Base-by-base conservation (phyloP, 2,888 invertebrate genomes). In the Empis stercorea region DNA sequence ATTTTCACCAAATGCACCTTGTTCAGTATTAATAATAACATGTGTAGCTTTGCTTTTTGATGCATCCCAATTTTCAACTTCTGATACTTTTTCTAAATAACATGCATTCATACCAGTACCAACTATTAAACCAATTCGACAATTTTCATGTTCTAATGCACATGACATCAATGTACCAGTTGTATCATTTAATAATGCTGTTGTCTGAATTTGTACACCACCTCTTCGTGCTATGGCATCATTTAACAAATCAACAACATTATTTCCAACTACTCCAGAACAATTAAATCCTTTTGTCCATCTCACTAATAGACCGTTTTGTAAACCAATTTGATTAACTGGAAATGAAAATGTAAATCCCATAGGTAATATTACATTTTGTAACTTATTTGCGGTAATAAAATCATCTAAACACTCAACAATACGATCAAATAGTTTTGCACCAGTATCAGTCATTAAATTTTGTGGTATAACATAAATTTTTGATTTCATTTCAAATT, bases 331-430 rank as follows among this genome's bases (percentile, higher is more conserved):
- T 68, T 95, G 95, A 52, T 74, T 71, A 55, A 93, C 76, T 1
- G 96, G 95, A 68, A 96, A 96, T 61, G 94, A 94, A 71, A 96
- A 96, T 4, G 95, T 96, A 70, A 96, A 96, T 9, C 96, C 95
- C 48, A 96, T 74, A 0, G 94, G 91, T 49, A 96, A 72, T 47
- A 79, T 73, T 58, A 87, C 80, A 30, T 78, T 71, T 54, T 79
- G 74, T 14, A 89, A 75, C 39, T 78, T 76, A 57, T 91, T 80
- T 59, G 89, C 76, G 65, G 82, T 81, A 74, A 92, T 84, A 71
- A 95, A 96, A 58, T 83, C 80, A 13, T 84, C 82, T 63, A 95
- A 75, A 70, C 94, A 94, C 58, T 88, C 84, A 38, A 94, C 95
- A 58, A 96, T 95, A 72, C 93, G 92, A 70, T 94, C 93, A 71